phyloP scores from a whole-genome alignment of 2,797 vertebrate genomes.

The Glossophaga mutica region DNA sequence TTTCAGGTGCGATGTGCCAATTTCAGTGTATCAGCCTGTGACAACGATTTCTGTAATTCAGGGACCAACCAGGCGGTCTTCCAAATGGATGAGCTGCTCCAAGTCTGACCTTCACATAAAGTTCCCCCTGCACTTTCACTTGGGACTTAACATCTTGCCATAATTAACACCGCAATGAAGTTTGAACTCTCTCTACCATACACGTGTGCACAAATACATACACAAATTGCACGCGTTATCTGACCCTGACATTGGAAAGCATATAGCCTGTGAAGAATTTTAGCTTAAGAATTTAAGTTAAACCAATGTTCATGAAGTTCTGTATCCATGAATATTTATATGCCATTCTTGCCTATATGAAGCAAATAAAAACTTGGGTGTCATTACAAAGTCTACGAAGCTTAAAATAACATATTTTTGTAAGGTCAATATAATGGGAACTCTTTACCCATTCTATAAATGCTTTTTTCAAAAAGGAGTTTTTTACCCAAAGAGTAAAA shows the following conservation, averaged over 20 bases:
- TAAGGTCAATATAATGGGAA: neutral
- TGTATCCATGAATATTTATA: neutral
- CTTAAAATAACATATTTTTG: slow-evolving; percentile 2
- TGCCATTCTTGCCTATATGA: neutral
- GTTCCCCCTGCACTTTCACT: neutral
- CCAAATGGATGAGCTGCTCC: neutral
- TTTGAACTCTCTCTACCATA: neutral
- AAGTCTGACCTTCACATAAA: neutral
- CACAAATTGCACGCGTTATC: neutral
- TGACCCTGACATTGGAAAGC: neutral
- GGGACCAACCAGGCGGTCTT: neutral
- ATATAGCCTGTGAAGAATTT: neutral
- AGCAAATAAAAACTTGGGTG: neutral
- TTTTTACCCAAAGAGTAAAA: slow-evolving; percentile 3
- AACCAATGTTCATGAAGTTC: slow-evolving; percentile 11
- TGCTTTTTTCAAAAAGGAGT: neutral
- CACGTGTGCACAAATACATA: neutral
- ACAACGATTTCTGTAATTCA: neutral
- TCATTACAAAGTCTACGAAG: neutral
- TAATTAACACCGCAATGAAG: neutral
- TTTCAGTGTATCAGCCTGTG: neutral
- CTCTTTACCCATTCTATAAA: neutral
- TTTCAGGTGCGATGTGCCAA: neutral
- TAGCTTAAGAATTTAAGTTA: neutral
- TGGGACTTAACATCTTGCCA: neutral